Base-by-base conservation (phyloP, 2,888 invertebrate species). In the Bugulina stolonifera region DNA sequence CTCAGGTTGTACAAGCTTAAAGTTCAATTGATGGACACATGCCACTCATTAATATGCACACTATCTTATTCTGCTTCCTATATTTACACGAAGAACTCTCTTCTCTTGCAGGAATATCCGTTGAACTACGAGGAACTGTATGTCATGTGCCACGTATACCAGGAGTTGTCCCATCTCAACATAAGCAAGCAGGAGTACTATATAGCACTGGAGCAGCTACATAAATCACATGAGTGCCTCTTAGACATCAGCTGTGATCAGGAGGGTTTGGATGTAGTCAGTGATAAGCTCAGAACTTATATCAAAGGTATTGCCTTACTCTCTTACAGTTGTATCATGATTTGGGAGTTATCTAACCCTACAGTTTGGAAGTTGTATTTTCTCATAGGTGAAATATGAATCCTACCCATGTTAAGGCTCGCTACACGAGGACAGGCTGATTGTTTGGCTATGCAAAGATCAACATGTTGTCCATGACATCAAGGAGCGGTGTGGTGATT, bases 81-180 rank as follows among this genome's bases (percentile, higher is more conserved):
- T n/a, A n/a, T n/a, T n/a, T n/a, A n/a, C n/a, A n/a, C n/a, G n/a
- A n/a, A n/a, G n/a, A n/a, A n/a, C n/a, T n/a, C n/a, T 43, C 10
- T 43, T 69, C 35, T 73, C 58, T 73, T 75, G 1, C 75, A 81
- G 81, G 78, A 75, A 69, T 79, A 78, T 72, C 79, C 79, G 0
- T 74, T 80, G 25, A 74, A 73, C 10, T 74, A 74, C 25, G 75
- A 75, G 18, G 76, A 77, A 34, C 77, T 78, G 73, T 52, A 77
- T 32, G 72, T 77, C 27, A 75, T 78, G 69, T 77, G 78, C 34
- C 74, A 75, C 34, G 76, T 78, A 25, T 76, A 79, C 73, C 78
- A 79, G 69, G 69, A 72, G 54, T 73, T 79, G 5, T 80, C 78
- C 10, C 75, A 75, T 35, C 74, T 79, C 58, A 75, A 77, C 72